These are phyloP conservation scores for Gobiocypris rarus DNA, from an alignment of 2,113 vertebrate species.

Conservation along the genomic window DNA sequence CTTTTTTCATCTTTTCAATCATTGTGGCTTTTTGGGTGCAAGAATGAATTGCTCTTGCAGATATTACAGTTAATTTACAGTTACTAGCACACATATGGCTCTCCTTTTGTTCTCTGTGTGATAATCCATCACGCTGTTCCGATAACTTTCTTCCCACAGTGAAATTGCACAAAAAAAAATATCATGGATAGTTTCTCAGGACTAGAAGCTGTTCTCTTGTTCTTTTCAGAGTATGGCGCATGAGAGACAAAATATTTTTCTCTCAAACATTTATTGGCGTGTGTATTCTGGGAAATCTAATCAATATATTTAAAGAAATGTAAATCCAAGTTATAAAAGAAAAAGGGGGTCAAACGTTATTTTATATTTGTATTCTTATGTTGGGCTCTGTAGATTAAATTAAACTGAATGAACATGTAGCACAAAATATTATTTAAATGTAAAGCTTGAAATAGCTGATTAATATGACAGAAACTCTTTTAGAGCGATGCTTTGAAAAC, in stretches of 20 bases:
- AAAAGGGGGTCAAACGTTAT: neutral
- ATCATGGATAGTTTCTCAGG: conserved; percentile 7
- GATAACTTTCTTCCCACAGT: conserved; percentile 1
- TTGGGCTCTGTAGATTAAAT: neutral
- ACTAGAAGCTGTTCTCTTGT: conserved; percentile 19
- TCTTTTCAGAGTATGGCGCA: conserved; percentile 23
- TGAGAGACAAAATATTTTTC: neutral
- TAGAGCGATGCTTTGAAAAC: conserved; percentile 20
- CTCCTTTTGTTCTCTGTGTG: conserved; percentile 23
- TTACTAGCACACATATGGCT: conserved; percentile 4
- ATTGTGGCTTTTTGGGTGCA: neutral
- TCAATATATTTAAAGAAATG: neutral
- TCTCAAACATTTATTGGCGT: neutral
- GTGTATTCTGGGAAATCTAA: neutral
- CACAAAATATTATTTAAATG: neutral
- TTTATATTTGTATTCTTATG: neutral
- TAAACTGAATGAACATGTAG: neutral
- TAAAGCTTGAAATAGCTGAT: conserved; percentile 6
- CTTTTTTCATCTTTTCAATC: neutral
- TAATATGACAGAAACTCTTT: neutral
- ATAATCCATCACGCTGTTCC: conserved; percentile 26
- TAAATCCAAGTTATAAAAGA: neutral
- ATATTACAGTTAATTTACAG: conserved; percentile 11
- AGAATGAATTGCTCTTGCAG: conserved; percentile 9
- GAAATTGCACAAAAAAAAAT: neutral